Base-by-base conservation (phyloP, 2,888 invertebrate genomes). In the Aspidiotus rigidus region DNA sequence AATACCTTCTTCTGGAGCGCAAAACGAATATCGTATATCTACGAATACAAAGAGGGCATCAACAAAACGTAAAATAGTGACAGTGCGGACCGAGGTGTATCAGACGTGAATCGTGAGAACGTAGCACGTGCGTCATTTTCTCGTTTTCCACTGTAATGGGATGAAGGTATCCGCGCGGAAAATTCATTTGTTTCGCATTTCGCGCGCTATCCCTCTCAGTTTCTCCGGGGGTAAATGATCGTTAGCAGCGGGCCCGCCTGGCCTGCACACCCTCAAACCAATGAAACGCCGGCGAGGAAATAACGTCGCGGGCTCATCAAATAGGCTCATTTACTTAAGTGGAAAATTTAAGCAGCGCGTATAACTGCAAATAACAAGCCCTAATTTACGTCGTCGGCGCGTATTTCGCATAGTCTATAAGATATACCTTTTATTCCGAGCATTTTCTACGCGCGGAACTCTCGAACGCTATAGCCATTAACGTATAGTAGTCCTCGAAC, bases 101-200 rank as follows among this genome's bases (percentile, higher is more conserved):
- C 49, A 49, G 49, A 49, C 49, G 49, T 49, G 39, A 67, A 67
- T 28, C 67, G 67, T 67, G 67, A 67, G 67, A 67, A 66, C n/a
- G 40, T 13, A 42, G 56, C 69, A 69, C 62, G 61, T 69, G 69
- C 39, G 54, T 62, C 69, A 69, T 61, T 69, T 62, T 69, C 69
- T 69, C 69, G 62, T 56, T 69, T 69, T 61, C 42, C 69, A 41
- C 11, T 40, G 61, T 69, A 69, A 69, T 69, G 69, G 69, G 69
- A 69, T 69, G 62, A 69, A 69, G 62, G 69, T 63, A 63, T 69
- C 62, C 62, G 56, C 56, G 56, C 49, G 56, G 69, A 69, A 69
- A 69, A 69, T 69, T 69, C 69, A 69, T 69, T 69, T 69, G 69
- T 69, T 69, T 69, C 62, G 62, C 44, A 55, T 60, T 67, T 67